Evolutionary conservation across 2,113 vertebrate genomes (phyloP).

Genomic region (Petaurus breviceps): DNA sequence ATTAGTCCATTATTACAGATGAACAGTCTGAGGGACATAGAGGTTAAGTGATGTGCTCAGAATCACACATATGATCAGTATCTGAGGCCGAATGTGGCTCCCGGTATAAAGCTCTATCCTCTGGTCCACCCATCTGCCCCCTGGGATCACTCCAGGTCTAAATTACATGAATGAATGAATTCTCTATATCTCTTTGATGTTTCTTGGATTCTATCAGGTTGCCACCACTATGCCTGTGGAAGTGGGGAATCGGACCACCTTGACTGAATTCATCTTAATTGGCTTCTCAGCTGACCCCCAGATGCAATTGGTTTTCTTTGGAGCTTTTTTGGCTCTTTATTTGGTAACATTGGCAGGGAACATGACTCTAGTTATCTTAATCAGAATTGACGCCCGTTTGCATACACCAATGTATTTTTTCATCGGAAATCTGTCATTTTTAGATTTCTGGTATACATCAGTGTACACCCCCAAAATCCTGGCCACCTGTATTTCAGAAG

Average conservation of each 20-base stretch:
- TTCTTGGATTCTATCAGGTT: background rate
- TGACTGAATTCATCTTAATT: conserved; percentile 60
- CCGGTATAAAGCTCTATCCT: background rate
- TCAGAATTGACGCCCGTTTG: conserved; percentile 36
- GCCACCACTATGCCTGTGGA: conserved; percentile 14
- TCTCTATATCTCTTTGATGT: accelerated
- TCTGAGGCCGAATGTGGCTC: background rate
- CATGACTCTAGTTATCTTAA: conserved; percentile 63
- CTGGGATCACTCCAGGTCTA: background rate
- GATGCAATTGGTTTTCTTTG: conserved; percentile 62
- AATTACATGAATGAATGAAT: background rate
- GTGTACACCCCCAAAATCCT: conserved; percentile 70
- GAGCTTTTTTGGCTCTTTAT: conserved; percentile 59
- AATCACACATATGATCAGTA: background rate
- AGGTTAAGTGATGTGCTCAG: background rate
- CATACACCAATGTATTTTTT: conserved; percentile 76
- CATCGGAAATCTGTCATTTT: conserved; percentile 65
- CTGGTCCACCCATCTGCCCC: background rate
- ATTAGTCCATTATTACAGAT: background rate
- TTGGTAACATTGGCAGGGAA: conserved; percentile 58
- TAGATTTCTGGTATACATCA: conserved; percentile 76
- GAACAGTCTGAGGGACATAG: background rate
- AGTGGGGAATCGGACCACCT: conserved; percentile 47
- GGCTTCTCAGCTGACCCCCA: conserved; percentile 44
- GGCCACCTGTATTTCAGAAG: conserved; percentile 59